Percentiles rank a stretch among this genome's conserved stretches.
phyloP scores from a whole-genome alignment of 2,888 invertebrate species.

The Pristionchus exspectatus region DNA sequence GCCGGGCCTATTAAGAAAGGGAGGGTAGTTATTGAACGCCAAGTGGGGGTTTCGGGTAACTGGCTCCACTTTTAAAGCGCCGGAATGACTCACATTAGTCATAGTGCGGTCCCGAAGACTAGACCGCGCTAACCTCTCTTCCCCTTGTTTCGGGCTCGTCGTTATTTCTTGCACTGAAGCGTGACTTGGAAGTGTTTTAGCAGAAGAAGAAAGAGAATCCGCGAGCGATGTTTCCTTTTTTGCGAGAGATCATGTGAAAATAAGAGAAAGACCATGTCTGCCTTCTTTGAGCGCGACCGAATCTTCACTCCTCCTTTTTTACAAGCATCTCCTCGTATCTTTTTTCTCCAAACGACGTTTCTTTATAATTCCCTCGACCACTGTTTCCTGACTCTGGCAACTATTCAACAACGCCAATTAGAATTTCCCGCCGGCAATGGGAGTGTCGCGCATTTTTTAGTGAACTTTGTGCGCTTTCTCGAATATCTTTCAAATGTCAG shows the following conservation, averaged over 20 bases:
- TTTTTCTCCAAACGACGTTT: no score
- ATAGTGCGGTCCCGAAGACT: not conserved
- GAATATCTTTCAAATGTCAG: no score
- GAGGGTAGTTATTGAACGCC: not conserved
- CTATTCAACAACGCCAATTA: not conserved
- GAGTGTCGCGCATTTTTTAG: not conserved
- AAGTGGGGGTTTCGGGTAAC: not conserved
- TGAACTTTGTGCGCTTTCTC: no score
- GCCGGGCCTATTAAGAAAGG: not conserved
- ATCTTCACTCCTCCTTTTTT: no score
- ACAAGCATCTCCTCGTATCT: no score
- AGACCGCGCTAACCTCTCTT: not conserved
- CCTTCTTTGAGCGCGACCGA: no score
- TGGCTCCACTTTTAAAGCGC: not conserved
- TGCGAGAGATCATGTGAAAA: not conserved
- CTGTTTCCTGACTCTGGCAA: not conserved
- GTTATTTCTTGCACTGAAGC: no score
- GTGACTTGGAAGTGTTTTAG: not conserved
- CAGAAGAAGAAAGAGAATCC: not conserved
- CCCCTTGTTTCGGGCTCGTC: no score
- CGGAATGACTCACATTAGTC: constrained; percentile 31
- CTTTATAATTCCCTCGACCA: not conserved
- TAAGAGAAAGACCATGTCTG: no score
- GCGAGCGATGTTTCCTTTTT: not conserved
- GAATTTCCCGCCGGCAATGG: not conserved